Conservation (phyloP, 64 coral and sea anemone species). For the Acropora tenuis region DNA sequence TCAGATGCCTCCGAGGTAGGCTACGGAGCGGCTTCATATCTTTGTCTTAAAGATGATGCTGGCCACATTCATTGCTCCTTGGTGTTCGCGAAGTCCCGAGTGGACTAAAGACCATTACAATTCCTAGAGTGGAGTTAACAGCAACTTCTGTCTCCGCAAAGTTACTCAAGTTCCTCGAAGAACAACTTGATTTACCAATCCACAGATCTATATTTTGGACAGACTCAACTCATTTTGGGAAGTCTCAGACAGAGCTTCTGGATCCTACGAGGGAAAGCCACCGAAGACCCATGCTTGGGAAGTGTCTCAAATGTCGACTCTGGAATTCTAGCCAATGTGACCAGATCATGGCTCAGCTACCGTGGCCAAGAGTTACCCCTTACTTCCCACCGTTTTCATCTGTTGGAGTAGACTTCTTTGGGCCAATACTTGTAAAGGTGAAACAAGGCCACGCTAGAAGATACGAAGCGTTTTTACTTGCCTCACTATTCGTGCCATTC, state of each 20-base stretch:
- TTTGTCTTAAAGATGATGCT: too few species aligned
- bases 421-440: slow-evolving; percentile 7
- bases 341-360: too few species aligned
- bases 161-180: slow-evolving; percentile 12
- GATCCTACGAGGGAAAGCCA: neutral
- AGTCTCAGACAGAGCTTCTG: neutral
- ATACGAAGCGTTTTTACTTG: neutral
- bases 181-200: slow-evolving; percentile 15
- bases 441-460: slow-evolving; percentile 5
- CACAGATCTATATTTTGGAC: slow-evolving; percentile 19
- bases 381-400: neutral
- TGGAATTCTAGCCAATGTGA: neutral
- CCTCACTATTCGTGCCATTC: too few species aligned
- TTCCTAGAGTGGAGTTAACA: neutral
- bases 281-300: neutral
- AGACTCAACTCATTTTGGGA: neutral
- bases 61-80: too few species aligned
- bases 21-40: neutral
- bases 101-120: slow-evolving; percentile 16
- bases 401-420: slow-evolving; percentile 31
- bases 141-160: neutral
- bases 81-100: neutral
- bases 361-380: neutral
- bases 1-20: neutral
- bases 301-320: neutral